These are phyloP conservation scores for Agrotis ipsilon DNA, from an alignment of 2,888 invertebrate species.

Conservation along the genomic window DNA sequence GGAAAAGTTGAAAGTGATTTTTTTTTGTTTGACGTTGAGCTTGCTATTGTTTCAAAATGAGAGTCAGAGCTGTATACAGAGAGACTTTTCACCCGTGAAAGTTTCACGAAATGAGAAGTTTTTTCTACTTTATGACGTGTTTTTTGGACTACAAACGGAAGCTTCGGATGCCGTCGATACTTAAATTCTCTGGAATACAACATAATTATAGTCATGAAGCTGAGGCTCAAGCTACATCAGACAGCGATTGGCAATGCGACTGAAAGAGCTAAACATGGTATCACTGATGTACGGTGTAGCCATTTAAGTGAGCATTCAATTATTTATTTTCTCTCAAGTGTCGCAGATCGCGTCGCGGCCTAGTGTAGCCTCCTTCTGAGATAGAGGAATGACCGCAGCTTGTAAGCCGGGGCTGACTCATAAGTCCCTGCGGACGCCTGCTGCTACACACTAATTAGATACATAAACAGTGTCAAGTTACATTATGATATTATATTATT, in stretches of 20 bases:
- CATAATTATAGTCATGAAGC: too few species aligned
- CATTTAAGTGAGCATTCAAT: too few species aligned
- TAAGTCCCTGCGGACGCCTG: neutral
- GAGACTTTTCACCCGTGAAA: neutral
- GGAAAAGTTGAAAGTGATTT: conserved; percentile 6
- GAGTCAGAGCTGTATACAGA: conserved; percentile 3
- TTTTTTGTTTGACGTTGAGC: conserved; percentile 9
- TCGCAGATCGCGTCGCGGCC: too few species aligned
- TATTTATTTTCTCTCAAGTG: too few species aligned
- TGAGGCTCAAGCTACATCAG: too few species aligned
- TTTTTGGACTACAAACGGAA: neutral
- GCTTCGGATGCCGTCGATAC: too few species aligned
- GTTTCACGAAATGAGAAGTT: conserved; percentile 13
- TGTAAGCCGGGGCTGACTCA: neutral
- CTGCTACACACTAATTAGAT: neutral
- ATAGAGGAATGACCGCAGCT: neutral
- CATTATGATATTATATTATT: neutral
- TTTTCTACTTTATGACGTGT: neutral
- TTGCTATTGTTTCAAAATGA: conserved; percentile 16
- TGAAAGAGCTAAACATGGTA: too few species aligned
- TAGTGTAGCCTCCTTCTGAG: neutral
- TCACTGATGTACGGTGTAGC: too few species aligned
- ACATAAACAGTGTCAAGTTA: neutral
- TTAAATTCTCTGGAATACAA: neutral
- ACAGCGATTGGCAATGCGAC: too few species aligned